Percentiles rank a stretch among this genome's conserved stretches.
Conservation (phyloP, 2,797 vertebrate genomes). For the Taeniopygia guttata region DNA sequence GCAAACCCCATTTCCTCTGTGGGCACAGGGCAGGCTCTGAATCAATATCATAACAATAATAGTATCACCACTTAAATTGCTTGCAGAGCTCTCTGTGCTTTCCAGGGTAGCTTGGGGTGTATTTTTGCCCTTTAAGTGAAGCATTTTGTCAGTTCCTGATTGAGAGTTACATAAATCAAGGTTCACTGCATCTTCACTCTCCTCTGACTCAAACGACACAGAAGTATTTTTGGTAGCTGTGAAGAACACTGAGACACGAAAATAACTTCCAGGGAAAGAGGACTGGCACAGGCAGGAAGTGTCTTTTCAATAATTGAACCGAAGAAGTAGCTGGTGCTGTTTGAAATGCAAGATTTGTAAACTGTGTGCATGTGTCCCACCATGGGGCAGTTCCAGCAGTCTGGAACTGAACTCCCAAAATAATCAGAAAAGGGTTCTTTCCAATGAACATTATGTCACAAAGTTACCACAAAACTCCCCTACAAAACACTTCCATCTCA, state of each 20-base stretch:
- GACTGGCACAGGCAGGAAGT: neutral
- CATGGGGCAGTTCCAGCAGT: neutral
- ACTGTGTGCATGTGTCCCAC: neutral
- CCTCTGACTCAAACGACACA: neutral
- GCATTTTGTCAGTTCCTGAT: neutral
- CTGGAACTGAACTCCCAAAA: neutral
- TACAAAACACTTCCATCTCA: neutral
- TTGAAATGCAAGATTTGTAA: neutral
- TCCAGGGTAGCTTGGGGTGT: neutral
- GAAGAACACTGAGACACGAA: neutral
- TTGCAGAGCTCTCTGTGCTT: neutral
- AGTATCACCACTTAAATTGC: neutral
- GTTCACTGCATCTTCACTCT: neutral
- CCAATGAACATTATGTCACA: accelerated
- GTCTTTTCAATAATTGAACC: neutral
- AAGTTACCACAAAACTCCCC: neutral
- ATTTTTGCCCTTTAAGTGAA: neutral
- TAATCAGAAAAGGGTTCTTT: neutral
- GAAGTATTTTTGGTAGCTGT: neutral
- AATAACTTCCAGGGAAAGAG: neutral
- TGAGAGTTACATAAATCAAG: neutral
- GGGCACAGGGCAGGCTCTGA: neutral
- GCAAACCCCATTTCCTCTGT: neutral
- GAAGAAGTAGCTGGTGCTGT: neutral
- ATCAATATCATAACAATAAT: accelerated